Evolutionary conservation across 23 tunicate genomes (phyloP).

Genomic region (Halocynthia roretzi): DNA sequence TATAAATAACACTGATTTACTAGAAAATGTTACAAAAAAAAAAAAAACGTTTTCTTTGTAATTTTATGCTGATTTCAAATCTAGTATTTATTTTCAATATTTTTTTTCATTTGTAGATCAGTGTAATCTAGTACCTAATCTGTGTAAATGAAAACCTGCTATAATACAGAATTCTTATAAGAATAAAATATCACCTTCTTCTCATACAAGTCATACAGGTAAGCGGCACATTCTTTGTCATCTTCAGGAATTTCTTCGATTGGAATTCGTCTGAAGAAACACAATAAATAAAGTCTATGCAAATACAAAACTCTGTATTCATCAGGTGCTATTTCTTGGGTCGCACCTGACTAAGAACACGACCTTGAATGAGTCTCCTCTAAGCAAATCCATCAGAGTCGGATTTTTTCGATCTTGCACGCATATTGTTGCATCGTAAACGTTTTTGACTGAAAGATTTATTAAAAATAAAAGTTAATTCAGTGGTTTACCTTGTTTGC

Average conservation of each 20-base stretch:
- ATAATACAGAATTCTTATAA: too few relatives aligned
- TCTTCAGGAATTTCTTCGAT: slow-evolving; percentile 50
- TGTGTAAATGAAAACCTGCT: too few relatives aligned
- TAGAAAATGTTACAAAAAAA: too few relatives aligned
- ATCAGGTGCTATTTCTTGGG: neutral
- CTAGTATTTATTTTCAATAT: too few relatives aligned
- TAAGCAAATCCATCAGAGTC: slow-evolving; percentile 38
- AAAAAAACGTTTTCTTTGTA: too few relatives aligned
- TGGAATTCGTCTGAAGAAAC: slow-evolving; percentile 9
- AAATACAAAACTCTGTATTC: neutral
- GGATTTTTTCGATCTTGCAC: slow-evolving; percentile 44
- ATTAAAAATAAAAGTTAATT: too few relatives aligned
- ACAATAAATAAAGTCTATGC: neutral
- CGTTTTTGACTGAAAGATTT: neutral
- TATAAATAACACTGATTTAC: too few relatives aligned
- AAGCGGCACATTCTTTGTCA: slow-evolving; percentile 52
- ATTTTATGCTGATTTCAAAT: too few relatives aligned
- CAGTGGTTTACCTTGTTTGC: too few relatives aligned
- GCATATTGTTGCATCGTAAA: slow-evolving; percentile 67
- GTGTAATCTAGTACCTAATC: too few relatives aligned
- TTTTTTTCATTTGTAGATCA: too few relatives aligned
- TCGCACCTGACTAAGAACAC: slow-evolving; percentile 45
- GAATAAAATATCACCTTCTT: slow-evolving; percentile 32
- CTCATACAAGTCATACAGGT: slow-evolving; percentile 27
- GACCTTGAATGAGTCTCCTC: slow-evolving; percentile 39